Conservation (phyloP, 2,797 vertebrate genomes). For the Anguilla anguilla region DNA sequence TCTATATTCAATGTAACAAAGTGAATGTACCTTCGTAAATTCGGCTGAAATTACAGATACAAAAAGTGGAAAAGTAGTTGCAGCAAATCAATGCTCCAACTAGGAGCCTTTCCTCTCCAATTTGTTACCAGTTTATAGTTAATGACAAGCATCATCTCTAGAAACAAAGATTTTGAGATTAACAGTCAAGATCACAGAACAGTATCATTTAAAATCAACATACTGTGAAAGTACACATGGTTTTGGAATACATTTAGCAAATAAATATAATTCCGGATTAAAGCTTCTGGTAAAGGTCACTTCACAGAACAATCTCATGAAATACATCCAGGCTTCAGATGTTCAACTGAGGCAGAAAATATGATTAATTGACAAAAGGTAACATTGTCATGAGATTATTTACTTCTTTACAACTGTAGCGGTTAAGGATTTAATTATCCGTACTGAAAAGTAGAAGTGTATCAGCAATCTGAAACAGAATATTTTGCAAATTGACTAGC, state of each 20-base stretch:
- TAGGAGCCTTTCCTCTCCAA: background rate
- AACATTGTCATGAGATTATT: background rate
- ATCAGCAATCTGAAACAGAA: slow-evolving; percentile 3
- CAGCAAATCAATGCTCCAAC: background rate
- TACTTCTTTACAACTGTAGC: background rate
- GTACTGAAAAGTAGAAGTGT: background rate
- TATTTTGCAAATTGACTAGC: background rate
- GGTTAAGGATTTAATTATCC: background rate
- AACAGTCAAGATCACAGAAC: background rate
- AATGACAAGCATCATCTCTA: background rate
- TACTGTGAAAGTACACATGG: background rate
- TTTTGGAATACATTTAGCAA: background rate
- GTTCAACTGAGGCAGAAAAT: background rate
- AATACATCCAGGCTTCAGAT: background rate
- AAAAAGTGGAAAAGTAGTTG: background rate
- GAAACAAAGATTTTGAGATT: background rate
- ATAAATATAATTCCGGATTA: background rate
- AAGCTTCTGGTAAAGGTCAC: background rate
- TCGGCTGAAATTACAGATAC: background rate
- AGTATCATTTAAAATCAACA: background rate
- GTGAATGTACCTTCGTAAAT: background rate
- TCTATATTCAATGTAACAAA: background rate
- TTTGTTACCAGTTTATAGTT: background rate
- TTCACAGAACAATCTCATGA: background rate
- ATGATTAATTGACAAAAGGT: background rate